Percentiles rank a stretch among this genome's conserved stretches.
Conservation (phyloP, 2,888 invertebrate genomes). For the Aethes cnicana region DNA sequence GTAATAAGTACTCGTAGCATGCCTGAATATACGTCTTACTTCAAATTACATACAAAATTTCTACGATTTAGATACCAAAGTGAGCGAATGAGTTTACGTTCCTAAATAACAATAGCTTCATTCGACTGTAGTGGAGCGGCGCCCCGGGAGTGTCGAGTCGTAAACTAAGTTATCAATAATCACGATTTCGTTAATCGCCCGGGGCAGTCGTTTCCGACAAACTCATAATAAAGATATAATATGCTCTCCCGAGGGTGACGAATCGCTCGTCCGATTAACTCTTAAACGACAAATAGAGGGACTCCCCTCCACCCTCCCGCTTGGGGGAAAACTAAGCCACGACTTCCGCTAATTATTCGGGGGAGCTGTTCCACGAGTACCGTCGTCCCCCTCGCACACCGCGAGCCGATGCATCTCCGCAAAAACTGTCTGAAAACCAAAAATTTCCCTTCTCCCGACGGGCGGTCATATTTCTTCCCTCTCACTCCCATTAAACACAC, state of each 20-base stretch:
- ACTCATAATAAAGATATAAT: conserved; percentile 80
- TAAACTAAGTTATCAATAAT: conserved; percentile 78
- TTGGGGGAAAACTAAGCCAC: conserved; percentile 78
- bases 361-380: conserved; percentile 68
- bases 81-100: too few relatives aligned
- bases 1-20: too few relatives aligned
- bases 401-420: conserved; percentile 77
- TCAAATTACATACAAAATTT: too few relatives aligned
- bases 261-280: conserved; percentile 81
- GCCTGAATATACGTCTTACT: too few relatives aligned
- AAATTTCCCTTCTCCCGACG: conserved; percentile 80
- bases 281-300: conserved; percentile 82
- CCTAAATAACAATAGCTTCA: not conserved
- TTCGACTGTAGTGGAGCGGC: conserved; percentile 19
- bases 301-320: conserved; percentile 71
- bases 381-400: conserved; percentile 70
- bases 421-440: conserved; percentile 80
- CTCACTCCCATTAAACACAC: conserved; percentile 81
- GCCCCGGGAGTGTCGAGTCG: conserved; percentile 34
- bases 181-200: conserved; percentile 72
- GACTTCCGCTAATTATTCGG: conserved; percentile 80
- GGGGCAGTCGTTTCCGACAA: conserved; percentile 57
- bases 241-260: conserved; percentile 79
- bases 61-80: too few relatives aligned
- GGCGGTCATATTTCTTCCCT: conserved; percentile 81